Percentiles rank a stretch among this genome's conserved stretches.
Conservation (phyloP, 2,888 invertebrate genomes). For the Drosophila putrida region DNA sequence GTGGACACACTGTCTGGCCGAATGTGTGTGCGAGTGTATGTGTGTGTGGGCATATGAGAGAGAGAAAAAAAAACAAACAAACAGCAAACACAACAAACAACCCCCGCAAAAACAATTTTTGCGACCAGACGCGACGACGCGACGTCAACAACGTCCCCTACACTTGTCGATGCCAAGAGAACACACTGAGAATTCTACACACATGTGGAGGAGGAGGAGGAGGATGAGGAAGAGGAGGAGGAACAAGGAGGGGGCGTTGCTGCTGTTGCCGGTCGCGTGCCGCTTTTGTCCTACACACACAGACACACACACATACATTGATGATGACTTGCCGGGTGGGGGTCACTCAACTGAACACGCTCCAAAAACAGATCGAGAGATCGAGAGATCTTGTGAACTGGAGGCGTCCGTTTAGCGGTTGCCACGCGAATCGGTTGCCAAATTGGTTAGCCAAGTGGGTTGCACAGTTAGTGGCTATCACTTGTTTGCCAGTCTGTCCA, state of each 20-base stretch:
- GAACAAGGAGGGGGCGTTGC: slow-evolving; percentile 14
- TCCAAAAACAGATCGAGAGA: slow-evolving; percentile 66
- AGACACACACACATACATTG: neutral
- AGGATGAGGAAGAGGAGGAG: slow-evolving; percentile 34
- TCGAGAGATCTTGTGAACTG: slow-evolving; percentile 35
- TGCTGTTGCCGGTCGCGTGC: slow-evolving; percentile 67
- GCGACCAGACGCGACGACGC: slow-evolving; percentile 67
- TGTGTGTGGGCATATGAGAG: slow-evolving; percentile 21
- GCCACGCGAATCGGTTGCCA: slow-evolving; percentile 69
- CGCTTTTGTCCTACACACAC: slow-evolving; percentile 71
- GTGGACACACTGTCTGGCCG: slow-evolving; percentile 55
- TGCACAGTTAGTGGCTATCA: slow-evolving; percentile 53
- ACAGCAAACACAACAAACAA: slow-evolving; percentile 57
- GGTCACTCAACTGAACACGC: slow-evolving; percentile 76
- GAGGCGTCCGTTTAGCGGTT: slow-evolving; percentile 59
- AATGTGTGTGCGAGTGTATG: neutral
- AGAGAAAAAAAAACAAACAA: slow-evolving; percentile 48
- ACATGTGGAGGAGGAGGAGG: neutral
- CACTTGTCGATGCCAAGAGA: slow-evolving; percentile 72
- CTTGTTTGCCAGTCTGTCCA: slow-evolving; percentile 1
- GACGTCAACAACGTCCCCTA: slow-evolving; percentile 60
- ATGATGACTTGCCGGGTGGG: slow-evolving; percentile 26
- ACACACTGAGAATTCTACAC: slow-evolving; percentile 1
- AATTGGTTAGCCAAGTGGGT: slow-evolving; percentile 74
- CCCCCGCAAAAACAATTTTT: slow-evolving; percentile 73